Base-by-base conservation (phyloP, 2,113 vertebrate genomes). In the Merops nubicus region DNA sequence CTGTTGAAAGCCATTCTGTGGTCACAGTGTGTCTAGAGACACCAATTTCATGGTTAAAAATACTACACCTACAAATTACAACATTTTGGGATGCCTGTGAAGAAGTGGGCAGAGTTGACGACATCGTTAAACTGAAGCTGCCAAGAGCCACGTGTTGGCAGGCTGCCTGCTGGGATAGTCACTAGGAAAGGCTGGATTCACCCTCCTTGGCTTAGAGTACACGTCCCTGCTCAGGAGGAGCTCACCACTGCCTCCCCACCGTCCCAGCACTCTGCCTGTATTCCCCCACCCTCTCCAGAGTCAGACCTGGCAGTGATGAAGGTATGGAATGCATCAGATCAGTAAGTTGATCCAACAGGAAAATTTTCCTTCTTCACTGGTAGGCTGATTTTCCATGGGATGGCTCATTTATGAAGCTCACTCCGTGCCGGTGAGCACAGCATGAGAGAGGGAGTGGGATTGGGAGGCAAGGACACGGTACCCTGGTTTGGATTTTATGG, bases 251-350 rank as follows among this genome's bases (percentile, higher is more conserved):
- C 12, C 68, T 19, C 3, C 42, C 74, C 50, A 3, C n/a, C 45
- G 34, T 51, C 67, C 70, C 62, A 0, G 0, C 40, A 5, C 72
- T 36, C 69, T 42, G 22, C 23, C 31, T 26, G 0, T 2, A 2
- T 31, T 36, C n/a, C 26, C n/a, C 51, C 9, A 12, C 21, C 23
- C 13, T 45, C 43, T 51, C 65, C 0, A 1, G 26, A 40, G 13
- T 28, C 48, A 62, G n/a, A 62, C 5, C 31, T 16, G 40, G 16
- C 23, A 60, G 31, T 1, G 11, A 28, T 3, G 40, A 85, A 85
- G 8, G 28, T 19, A 33, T 5, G 29, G 38, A 75, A 43, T 15
- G 12, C 42, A 15, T 56, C 34, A 33, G n/a, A 59, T 33, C 10
- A 38, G 26, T 28, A 29, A 47, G n/a, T 0, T 31, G 63, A 85